Conservation (phyloP, 2,888 invertebrate species). For the Latheticus oryzae region DNA sequence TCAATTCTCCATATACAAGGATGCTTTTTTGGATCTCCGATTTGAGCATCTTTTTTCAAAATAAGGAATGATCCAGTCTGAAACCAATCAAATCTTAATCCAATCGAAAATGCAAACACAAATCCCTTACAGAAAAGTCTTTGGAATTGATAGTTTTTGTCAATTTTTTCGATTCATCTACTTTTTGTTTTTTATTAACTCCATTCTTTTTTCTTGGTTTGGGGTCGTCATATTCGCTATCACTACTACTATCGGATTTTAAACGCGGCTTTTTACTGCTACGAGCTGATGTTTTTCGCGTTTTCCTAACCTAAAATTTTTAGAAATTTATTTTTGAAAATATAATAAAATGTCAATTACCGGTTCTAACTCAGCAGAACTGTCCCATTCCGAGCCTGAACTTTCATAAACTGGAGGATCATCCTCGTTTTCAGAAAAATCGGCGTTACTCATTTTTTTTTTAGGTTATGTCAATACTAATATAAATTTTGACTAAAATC, state of each 20-base stretch:
- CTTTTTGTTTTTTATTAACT: conserved; percentile 49
- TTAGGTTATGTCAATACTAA: too few relatives aligned
- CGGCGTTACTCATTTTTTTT: conserved; percentile 22
- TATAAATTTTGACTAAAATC: too few relatives aligned
- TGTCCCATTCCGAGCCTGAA: conserved; percentile 62
- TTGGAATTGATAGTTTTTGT: conserved; percentile 19
- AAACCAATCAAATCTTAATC: conserved; percentile 38
- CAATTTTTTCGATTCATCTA: not conserved
- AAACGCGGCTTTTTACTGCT: conserved; percentile 58
- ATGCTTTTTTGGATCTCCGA: conserved; percentile 59
- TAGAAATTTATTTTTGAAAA: conserved; percentile 14
- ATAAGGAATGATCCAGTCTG: conserved; percentile 64
- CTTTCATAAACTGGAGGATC: conserved; percentile 62
- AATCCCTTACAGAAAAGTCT: conserved; percentile 29
- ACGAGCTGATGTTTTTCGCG: conserved; percentile 55
- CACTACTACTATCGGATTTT: conserved; percentile 42
- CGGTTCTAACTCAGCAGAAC: conserved; percentile 38
- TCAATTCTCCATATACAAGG: conserved; percentile 65
- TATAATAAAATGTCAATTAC: conserved; percentile 13
- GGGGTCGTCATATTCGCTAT: conserved; percentile 47
- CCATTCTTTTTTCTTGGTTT: conserved; percentile 49
- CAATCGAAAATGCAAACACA: not conserved
- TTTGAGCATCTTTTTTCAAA: conserved; percentile 62
- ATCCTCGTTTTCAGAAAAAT: conserved; percentile 61
- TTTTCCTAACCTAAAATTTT: conserved; percentile 51